These are phyloP conservation scores for Diarsia dahlii DNA, from an alignment of 2,888 invertebrate genomes.

Conservation along the genomic window DNA sequence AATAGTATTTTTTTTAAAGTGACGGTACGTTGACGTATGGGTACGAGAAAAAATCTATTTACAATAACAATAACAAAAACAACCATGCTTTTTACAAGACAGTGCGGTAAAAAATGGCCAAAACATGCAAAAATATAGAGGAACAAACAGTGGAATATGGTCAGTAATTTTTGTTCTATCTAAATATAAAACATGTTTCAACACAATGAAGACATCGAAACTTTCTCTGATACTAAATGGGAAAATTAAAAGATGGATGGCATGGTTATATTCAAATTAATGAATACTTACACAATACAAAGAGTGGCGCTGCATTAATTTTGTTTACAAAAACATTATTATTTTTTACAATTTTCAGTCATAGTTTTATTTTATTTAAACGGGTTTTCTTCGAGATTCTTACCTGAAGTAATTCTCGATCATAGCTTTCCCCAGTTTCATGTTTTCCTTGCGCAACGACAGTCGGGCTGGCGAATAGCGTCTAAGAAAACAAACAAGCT, in stretches of 20 bases:
- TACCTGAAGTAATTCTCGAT: slow-evolving; percentile 96
- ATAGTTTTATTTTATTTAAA: background rate
- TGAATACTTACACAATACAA: slow-evolving; percentile 57
- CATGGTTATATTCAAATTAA: slow-evolving; percentile 20
- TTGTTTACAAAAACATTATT: slow-evolving; percentile 50
- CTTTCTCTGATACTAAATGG: slow-evolving; percentile 43
- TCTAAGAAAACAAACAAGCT: slow-evolving; percentile 91
- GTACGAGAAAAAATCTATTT: slow-evolving; percentile 19
- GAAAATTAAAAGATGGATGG: slow-evolving; percentile 45
- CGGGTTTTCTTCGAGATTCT: slow-evolving; percentile 73
- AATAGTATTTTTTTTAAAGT: no score
- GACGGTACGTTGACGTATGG: background rate
- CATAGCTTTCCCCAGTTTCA: slow-evolving; percentile 94
- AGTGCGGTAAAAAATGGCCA: slow-evolving; percentile 51
- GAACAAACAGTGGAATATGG: slow-evolving; percentile 15
- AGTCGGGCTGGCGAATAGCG: slow-evolving; percentile 96
- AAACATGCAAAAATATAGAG: slow-evolving; percentile 54
- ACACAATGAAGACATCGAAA: slow-evolving; percentile 48
- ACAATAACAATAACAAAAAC: slow-evolving; percentile 40
- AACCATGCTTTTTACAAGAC: slow-evolving; percentile 61
- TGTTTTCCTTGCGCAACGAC: slow-evolving; percentile 95
- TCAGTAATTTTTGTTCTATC: background rate
- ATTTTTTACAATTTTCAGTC: slow-evolving; percentile 17
- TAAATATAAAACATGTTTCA: background rate
- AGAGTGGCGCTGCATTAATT: slow-evolving; percentile 60